Conservation (phyloP, 2,113 vertebrate genomes). For the Andinoacara biseriatus region DNA sequence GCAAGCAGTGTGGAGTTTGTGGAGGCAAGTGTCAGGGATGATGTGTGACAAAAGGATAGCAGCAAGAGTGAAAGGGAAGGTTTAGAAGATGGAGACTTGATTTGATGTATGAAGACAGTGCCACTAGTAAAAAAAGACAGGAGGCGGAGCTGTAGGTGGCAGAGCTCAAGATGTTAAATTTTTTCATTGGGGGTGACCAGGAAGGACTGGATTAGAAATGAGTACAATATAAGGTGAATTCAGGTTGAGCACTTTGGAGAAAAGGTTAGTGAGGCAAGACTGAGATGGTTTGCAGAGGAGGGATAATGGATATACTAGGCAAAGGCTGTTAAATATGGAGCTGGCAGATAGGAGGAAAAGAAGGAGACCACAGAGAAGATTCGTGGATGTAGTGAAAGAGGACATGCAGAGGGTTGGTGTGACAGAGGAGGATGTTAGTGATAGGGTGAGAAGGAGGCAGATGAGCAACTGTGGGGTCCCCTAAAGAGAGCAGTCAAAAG, state of each 20-base stretch:
- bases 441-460: neutral
- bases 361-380: neutral
- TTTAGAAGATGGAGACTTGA: neutral
- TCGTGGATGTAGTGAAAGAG: neutral
- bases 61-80: neutral
- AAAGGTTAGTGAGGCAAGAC: neutral
- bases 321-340: neutral
- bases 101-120: neutral
- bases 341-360: neutral
- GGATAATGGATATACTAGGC: neutral
- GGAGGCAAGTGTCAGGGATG: neutral
- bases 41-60: neutral
- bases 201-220: neutral
- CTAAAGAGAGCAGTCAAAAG: neutral
- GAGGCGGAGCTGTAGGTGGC: neutral
- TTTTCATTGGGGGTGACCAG: neutral
- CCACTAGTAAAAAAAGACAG: neutral
- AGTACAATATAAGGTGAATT: rapidly evolving
- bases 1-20: too few species aligned
- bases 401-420: neutral
- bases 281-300: neutral
- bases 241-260: neutral
- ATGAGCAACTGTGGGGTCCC: neutral
- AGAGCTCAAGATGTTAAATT: neutral
- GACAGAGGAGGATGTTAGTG: neutral